Conservation (phyloP, 1,140 invertebrate genomes). For the Riptortus pedestris region DNA sequence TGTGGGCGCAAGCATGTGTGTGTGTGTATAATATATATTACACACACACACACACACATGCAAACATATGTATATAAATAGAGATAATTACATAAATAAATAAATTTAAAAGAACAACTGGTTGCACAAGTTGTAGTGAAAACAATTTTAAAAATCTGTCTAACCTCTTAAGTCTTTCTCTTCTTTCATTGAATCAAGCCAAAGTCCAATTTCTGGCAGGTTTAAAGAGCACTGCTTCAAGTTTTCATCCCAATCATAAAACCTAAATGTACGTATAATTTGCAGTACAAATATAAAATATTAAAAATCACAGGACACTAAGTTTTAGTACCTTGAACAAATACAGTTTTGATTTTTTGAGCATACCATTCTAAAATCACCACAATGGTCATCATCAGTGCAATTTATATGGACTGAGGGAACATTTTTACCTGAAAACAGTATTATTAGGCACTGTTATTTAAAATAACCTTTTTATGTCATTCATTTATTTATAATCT, state of each 20-base stretch:
- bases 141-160: background rate
- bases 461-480: too few relatives aligned
- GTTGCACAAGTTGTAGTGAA: background rate
- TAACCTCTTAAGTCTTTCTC: constrained; percentile 17
- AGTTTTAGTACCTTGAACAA: constrained; percentile 26
- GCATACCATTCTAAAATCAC: constrained; percentile 26
- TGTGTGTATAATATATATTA: too few relatives aligned
- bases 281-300: too few relatives aligned
- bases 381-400: constrained; percentile 21
- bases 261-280: background rate
- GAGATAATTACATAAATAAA: too few relatives aligned
- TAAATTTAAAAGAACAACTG: background rate
- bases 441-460: too few relatives aligned
- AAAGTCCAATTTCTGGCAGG: constrained; percentile 12
- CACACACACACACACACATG: too few relatives aligned
- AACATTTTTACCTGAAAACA: too few relatives aligned
- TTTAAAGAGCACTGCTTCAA: constrained; percentile 12
- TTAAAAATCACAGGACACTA: background rate
- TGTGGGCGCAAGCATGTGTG: too few relatives aligned
- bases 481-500: too few relatives aligned
- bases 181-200: constrained; percentile 15
- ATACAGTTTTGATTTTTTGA: constrained; percentile 10
- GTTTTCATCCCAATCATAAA: constrained; percentile 23
- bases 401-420: constrained; percentile 22
- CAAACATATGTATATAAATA: too few relatives aligned